A percentile compares a stretch with the other conserved stretches of the same genome.
Conservation (phyloP, 2,797 vertebrate species). For the Allobates femoralis region DNA sequence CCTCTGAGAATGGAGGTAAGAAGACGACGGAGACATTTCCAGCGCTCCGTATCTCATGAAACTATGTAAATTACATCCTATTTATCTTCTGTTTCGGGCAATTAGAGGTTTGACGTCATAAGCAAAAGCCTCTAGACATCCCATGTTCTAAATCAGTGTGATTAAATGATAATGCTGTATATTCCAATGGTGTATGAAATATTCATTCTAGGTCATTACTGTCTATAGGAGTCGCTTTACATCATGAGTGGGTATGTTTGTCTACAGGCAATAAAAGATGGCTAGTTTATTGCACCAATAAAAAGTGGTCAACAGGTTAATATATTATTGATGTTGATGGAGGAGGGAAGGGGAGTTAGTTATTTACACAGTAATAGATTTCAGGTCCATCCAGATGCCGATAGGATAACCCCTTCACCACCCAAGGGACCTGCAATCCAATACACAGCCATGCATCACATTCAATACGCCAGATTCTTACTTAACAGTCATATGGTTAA, state of each 20-base stretch:
- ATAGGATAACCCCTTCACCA: constrained; percentile 25
- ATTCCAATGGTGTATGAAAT: background rate
- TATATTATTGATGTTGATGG: constrained; percentile 53
- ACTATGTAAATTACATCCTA: background rate
- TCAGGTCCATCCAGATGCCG: constrained; percentile 43
- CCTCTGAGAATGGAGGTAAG: constrained; percentile 5
- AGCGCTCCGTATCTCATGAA: background rate
- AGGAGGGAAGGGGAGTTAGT: constrained; percentile 8
- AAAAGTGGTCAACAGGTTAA: constrained; percentile 50
- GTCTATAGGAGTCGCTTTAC: background rate
- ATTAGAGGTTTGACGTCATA: background rate
- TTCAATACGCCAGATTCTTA: constrained; percentile 18
- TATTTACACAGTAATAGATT: constrained; percentile 59
- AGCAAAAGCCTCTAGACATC: background rate
- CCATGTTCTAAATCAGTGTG: background rate
- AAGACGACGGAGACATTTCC: background rate
- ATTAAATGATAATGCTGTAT: background rate
- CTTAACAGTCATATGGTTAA: constrained; percentile 15
- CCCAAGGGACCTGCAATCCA: constrained; percentile 15
- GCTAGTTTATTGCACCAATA: background rate
- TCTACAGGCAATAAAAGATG: background rate
- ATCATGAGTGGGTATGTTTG: background rate
- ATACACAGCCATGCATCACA: constrained; percentile 32
- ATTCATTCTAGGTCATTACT: background rate
- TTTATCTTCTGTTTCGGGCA: background rate